Evolutionary conservation across 1,140 invertebrate genomes (phyloP).

Genomic region (Gonioctena quinquepunctata): DNA sequence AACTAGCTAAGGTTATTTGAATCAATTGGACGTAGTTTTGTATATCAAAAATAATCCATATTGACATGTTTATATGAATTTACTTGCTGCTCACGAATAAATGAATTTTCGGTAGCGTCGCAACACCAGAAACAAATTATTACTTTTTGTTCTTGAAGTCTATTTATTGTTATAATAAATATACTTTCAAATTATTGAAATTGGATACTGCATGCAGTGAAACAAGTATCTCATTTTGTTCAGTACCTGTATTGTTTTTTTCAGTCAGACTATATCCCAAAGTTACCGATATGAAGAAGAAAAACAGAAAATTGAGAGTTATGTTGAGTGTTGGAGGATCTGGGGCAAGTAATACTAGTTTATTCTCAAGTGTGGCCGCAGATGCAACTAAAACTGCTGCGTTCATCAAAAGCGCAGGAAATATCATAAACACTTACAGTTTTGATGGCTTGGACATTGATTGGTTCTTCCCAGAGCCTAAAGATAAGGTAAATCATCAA

Average conservation of each 20-base stretch:
- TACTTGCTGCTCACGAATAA: too few relatives aligned
- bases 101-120: too few relatives aligned
- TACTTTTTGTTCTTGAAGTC: too few relatives aligned
- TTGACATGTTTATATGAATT: too few relatives aligned
- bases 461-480: conserved; percentile 27
- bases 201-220: too few relatives aligned
- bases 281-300: conserved; percentile 13
- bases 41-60: too few relatives aligned
- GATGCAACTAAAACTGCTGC: conserved; percentile 11
- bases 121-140: too few relatives aligned
- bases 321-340: conserved; percentile 22
- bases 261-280: neutral
- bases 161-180: too few relatives aligned
- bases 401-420: conserved; percentile 12
- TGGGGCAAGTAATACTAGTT: neutral
- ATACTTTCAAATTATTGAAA: too few relatives aligned
- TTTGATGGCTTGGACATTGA: conserved; percentile 34
- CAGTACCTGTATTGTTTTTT: too few relatives aligned
- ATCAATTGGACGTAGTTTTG: neutral
- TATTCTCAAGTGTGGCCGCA: conserved; percentile 10
- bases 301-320: conserved; percentile 19
- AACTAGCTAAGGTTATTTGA: too few relatives aligned
- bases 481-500: conserved; percentile 2
- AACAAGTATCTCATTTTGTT: too few relatives aligned
- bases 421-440: conserved; percentile 19